Evolutionary conservation across 2,888 invertebrate genomes (phyloP).

Genomic region (Phalangium opilio): DNA sequence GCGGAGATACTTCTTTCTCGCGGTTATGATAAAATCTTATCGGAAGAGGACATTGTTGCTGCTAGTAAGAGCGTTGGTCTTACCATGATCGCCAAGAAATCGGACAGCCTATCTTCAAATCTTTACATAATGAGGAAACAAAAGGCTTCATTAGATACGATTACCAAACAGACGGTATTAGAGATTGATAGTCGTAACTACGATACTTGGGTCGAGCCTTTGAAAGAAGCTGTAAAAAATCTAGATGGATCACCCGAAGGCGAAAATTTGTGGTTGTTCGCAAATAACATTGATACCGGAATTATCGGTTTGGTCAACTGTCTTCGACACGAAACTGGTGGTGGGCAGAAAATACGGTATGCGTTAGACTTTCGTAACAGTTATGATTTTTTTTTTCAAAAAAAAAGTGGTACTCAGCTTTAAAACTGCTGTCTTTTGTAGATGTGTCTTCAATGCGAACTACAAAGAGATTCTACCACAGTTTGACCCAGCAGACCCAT

Average conservation of each 20-base stretch:
- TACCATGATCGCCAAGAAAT: slow-evolving; percentile 36
- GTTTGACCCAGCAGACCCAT: slow-evolving; percentile 12
- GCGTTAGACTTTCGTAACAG: too few species aligned
- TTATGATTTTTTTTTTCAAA: too few species aligned
- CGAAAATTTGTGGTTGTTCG: slow-evolving; percentile 42
- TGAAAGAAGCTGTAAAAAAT: slow-evolving; percentile 58
- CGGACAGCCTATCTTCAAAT: slow-evolving; percentile 40
- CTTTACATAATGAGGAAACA: slow-evolving; percentile 46
- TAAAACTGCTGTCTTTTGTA: too few species aligned
- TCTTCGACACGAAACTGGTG: slow-evolving; percentile 71
- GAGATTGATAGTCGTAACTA: slow-evolving; percentile 13
- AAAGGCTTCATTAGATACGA: slow-evolving; percentile 12
- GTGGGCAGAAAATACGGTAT: slow-evolving; percentile 58
- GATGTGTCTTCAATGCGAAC: too few species aligned
- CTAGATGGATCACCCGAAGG: slow-evolving; percentile 37
- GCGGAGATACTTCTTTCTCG: slow-evolving; percentile 20
- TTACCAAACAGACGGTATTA: slow-evolving; percentile 14
- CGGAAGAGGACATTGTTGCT: slow-evolving; percentile 14
- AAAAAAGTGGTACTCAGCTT: too few species aligned
- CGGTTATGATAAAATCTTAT: slow-evolving; percentile 11
- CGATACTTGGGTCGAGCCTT: slow-evolving; percentile 55
- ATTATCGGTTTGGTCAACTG: slow-evolving; percentile 80
- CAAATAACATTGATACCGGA: slow-evolving; percentile 54
- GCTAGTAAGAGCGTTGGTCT: slow-evolving; percentile 16
- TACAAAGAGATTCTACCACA: slow-evolving; percentile 22